Percentiles rank a stretch among this genome's conserved stretches.
Conservation (phyloP, 2,113 vertebrate genomes). For the Triplophysa rosa region DNA sequence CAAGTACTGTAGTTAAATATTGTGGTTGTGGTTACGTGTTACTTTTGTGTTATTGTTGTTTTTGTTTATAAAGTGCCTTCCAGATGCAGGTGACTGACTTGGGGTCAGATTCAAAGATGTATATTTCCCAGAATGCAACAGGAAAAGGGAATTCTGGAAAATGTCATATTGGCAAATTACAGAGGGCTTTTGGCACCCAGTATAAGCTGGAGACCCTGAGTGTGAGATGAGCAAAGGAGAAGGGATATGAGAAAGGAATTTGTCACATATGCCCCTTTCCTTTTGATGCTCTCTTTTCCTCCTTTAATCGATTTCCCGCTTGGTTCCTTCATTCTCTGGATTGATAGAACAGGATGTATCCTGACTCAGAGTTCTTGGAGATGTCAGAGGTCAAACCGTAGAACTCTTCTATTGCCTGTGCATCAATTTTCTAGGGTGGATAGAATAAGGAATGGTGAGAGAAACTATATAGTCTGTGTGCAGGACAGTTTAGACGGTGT, state of each 20-base stretch:
- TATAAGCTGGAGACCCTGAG: slow-evolving; percentile 53
- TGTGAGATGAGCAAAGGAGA: slow-evolving; percentile 3
- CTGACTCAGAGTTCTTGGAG: slow-evolving; percentile 98
- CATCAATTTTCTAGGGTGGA: slow-evolving; percentile 90
- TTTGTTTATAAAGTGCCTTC: slow-evolving; percentile 76
- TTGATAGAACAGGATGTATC: slow-evolving; percentile 99
- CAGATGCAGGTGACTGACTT: slow-evolving; percentile 72
- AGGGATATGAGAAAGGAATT: slow-evolving; percentile 26
- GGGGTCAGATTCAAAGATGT: slow-evolving; percentile 46
- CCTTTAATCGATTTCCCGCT: slow-evolving; percentile 29
- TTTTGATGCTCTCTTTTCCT: slow-evolving; percentile 10
- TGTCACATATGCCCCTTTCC: slow-evolving; percentile 38
- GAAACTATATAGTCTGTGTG: background rate
- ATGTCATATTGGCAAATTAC: slow-evolving; percentile 45
- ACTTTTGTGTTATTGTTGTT: slow-evolving; percentile 50
- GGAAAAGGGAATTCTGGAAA: slow-evolving; percentile 25
- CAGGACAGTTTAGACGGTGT: background rate
- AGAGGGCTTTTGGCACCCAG: slow-evolving; percentile 63
- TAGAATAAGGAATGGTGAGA: background rate
- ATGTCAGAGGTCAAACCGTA: slow-evolving; percentile 98
- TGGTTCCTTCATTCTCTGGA: slow-evolving; percentile 85
- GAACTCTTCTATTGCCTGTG: slow-evolving; percentile 98
- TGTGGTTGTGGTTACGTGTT: slow-evolving; percentile 40
- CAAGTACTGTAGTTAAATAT: slow-evolving; percentile 9
- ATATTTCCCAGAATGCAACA: slow-evolving; percentile 30